phyloP scores from a whole-genome alignment of 2,888 invertebrate species.

The Drosophila peninsularis region DNA sequence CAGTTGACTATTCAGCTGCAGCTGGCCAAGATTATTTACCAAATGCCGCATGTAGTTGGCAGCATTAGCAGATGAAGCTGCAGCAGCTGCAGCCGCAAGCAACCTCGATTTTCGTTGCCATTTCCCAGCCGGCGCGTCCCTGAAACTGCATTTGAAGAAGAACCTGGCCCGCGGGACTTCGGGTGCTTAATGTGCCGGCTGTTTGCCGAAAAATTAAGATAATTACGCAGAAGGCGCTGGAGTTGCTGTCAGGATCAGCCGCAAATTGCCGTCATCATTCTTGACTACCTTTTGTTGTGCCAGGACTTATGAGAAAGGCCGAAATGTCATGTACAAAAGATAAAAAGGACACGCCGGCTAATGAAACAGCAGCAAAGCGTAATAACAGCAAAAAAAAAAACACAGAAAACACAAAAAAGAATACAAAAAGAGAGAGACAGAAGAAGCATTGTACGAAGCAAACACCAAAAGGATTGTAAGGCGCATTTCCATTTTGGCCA shows the following conservation, averaged over 20 bases:
- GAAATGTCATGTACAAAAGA: slow-evolving; percentile 76
- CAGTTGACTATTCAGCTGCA: slow-evolving; percentile 38
- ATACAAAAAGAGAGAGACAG: background rate
- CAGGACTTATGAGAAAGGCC: slow-evolving; percentile 77
- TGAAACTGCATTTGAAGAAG: slow-evolving; percentile 25
- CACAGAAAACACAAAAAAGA: background rate
- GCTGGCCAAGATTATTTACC: slow-evolving; percentile 40
- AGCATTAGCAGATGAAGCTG: background rate
- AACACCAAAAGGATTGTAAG: slow-evolving; percentile 64
- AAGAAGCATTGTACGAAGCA: slow-evolving; percentile 33
- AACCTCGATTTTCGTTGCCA: slow-evolving; percentile 12
- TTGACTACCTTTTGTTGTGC: slow-evolving; percentile 72
- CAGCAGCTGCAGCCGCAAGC: background rate
- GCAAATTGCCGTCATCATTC: slow-evolving; percentile 79
- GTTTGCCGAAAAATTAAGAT: slow-evolving; percentile 63
- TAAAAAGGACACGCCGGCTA: slow-evolving; percentile 75
- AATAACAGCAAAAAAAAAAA: slow-evolving; percentile 39
- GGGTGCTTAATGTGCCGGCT: slow-evolving; percentile 41
- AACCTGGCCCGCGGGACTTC: slow-evolving; percentile 12
- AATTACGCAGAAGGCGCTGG: slow-evolving; percentile 45
- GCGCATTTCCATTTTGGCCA: slow-evolving; percentile 51
- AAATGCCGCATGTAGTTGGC: slow-evolving; percentile 4
- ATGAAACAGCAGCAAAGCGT: slow-evolving; percentile 66
- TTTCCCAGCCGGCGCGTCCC: slow-evolving; percentile 33
- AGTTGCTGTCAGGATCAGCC: slow-evolving; percentile 67